A percentile compares a stretch with the other conserved stretches of the same genome.
Evolutionary conservation across 2,113 vertebrate genomes (phyloP).

Genomic region (Apus apus): DNA sequence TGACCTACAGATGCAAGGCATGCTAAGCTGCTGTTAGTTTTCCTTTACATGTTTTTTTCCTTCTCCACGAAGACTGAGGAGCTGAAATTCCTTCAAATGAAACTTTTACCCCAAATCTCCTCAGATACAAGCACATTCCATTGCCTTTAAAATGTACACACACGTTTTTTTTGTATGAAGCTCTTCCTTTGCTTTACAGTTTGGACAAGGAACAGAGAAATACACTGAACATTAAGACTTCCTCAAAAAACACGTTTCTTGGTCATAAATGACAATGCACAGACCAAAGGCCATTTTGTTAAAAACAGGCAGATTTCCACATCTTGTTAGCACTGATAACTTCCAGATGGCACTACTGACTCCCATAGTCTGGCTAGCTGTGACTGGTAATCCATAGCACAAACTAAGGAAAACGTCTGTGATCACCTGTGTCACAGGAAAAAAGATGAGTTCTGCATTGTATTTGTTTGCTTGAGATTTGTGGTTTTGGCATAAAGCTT

Average conservation of each 20-base stretch:
- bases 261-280: neutral
- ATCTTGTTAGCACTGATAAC: neutral
- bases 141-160: neutral
- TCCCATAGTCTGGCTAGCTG: neutral
- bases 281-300: neutral
- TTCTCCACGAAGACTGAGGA: neutral
- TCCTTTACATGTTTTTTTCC: neutral
- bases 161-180: neutral
- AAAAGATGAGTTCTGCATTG: neutral
- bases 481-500: neutral
- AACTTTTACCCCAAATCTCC: neutral
- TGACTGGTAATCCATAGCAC: neutral
- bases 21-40: neutral
- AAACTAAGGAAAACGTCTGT: neutral
- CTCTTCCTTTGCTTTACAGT: neutral
- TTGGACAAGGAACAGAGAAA: neutral
- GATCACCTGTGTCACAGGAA: neutral
- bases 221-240: neutral
- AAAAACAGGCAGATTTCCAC: neutral
- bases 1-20: neutral
- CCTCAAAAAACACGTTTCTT: neutral
- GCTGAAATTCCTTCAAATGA: neutral
- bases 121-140: neutral
- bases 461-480: neutral
- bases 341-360: neutral